Percentiles rank a stretch among this genome's conserved stretches.
Evolutionary conservation across 2,888 invertebrate genomes (phyloP).

Genomic region (Erebia palarica): DNA sequence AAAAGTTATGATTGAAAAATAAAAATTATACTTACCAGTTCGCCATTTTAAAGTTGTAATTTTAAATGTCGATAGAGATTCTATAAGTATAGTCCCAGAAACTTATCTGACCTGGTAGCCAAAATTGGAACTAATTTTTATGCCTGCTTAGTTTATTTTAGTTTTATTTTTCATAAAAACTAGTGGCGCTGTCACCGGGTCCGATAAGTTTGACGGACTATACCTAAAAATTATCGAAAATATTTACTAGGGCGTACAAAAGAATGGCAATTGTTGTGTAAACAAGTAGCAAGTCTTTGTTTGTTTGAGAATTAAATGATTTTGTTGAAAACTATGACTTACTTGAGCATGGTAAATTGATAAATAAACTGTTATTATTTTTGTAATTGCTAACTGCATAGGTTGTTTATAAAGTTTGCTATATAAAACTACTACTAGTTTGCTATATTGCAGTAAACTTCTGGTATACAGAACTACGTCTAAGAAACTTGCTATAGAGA

Average conservation of each 20-base stretch:
- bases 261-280: neutral
- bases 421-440: too few relatives aligned
- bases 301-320: conserved; percentile 9
- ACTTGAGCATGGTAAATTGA: conserved; percentile 11
- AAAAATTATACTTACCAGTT: conserved; percentile 12
- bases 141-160: too few relatives aligned
- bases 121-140: too few relatives aligned
- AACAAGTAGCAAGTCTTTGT: neutral
- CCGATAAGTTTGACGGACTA: too few relatives aligned
- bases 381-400: conserved; percentile 16
- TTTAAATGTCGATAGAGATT: conserved; percentile 11
- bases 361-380: conserved; percentile 23
- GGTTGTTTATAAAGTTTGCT: conserved; percentile 18
- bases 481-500: neutral
- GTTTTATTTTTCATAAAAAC: too few relatives aligned
- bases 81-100: neutral
- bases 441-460: neutral
- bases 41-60: conserved; percentile 3
- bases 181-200: too few relatives aligned
- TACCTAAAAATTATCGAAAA: neutral
- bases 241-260: neutral
- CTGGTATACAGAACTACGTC: neutral
- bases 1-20: conserved; percentile 1
- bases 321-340: conserved; percentile 9
- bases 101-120: too few relatives aligned